Conservation (phyloP, 2,888 invertebrate genomes). For the Nineta flava region DNA sequence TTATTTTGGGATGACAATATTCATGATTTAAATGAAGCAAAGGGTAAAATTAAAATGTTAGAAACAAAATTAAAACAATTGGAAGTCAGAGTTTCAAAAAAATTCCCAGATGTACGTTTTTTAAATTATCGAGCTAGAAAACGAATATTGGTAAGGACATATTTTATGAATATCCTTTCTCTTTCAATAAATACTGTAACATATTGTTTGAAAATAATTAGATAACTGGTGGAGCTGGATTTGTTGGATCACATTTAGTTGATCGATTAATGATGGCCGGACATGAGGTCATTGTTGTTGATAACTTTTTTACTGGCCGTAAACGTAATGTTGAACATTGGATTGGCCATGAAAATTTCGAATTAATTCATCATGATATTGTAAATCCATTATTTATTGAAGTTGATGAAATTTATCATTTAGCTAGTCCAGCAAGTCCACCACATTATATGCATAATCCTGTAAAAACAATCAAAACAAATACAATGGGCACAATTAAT, state of each 20-base stretch:
- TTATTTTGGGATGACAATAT: conserved; percentile 14
- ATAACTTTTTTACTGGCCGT: conserved; percentile 96
- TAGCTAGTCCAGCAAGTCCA: conserved; percentile 97
- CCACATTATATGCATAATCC: conserved; percentile 99
- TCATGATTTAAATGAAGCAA: conserved; percentile 43
- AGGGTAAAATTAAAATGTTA: conserved; percentile 43
- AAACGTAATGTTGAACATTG: conserved; percentile 97
- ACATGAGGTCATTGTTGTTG: conserved; percentile 91
- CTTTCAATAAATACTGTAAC: too few species aligned
- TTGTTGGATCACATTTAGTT: conserved; percentile 97
- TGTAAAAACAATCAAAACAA: conserved; percentile 98
- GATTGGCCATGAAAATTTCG: conserved; percentile 98
- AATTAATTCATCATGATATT: conserved; percentile 96
- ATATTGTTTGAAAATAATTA: conserved; percentile 26
- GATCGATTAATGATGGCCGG: conserved; percentile 90
- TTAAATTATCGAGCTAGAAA: conserved; percentile 83
- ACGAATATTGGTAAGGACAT: conserved; percentile 59
- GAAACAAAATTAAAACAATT: conserved; percentile 56
- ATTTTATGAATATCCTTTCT: not conserved
- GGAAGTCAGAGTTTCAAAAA: conserved; percentile 60
- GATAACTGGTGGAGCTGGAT: conserved; percentile 93
- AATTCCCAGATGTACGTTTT: conserved; percentile 82
- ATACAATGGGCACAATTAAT: conserved; percentile 91
- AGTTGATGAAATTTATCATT: conserved; percentile 95
- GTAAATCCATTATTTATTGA: conserved; percentile 95